Base-by-base conservation (phyloP, 2,888 invertebrate species). In the Serrognathus titanus region DNA sequence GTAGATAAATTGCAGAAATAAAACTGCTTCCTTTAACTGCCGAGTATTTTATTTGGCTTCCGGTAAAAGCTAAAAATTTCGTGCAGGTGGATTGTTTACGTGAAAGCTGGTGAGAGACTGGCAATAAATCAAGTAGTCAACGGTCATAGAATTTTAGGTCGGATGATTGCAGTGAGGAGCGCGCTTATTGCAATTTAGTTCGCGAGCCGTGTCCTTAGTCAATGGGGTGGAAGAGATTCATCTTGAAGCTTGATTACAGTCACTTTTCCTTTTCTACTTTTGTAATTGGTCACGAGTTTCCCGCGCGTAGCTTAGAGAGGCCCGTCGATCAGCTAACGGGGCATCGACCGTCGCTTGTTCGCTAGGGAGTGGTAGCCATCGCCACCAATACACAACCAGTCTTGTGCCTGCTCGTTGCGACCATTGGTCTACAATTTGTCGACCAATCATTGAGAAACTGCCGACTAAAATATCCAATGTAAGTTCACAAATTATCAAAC, bases 391-490 rank as follows among this genome's bases (percentile, higher is more conserved):
- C 85, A 81, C 83, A 82, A 81, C 83, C 83, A 76, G 83, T 82
- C 81, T 82, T 82, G 82, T 77, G 76, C 78, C 73, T 76, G 78
- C 79, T 80, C 88, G 85, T 84, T 84, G 86, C 87, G 88, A 83
- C 88, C 88, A 88, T 89, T 88, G 87, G 88, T 87, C 87, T 87
- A 87, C 84, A 85, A 83, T 86, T 86, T 84, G 86, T 85, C 88
- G 87, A 88, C 90, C 92, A 91, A 92, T 90, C 90, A 89, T 88
- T 83, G 88, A 84, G 85, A 89, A 86, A 88, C 86, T 86, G 85
- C 85, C 79, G 79, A 81, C 81, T 81, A 82, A 83, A 83, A 82
- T 84, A 83, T 82, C 85, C 85, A 85, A 85, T 85, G 86, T 86
- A 86, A 86, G 86, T 86, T 80, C 82, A 82, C 83, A 84, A 84